These are phyloP conservation scores for Aleiodes leptofemur DNA, from an alignment of 2,888 invertebrate genomes.

Conservation along the genomic window DNA sequence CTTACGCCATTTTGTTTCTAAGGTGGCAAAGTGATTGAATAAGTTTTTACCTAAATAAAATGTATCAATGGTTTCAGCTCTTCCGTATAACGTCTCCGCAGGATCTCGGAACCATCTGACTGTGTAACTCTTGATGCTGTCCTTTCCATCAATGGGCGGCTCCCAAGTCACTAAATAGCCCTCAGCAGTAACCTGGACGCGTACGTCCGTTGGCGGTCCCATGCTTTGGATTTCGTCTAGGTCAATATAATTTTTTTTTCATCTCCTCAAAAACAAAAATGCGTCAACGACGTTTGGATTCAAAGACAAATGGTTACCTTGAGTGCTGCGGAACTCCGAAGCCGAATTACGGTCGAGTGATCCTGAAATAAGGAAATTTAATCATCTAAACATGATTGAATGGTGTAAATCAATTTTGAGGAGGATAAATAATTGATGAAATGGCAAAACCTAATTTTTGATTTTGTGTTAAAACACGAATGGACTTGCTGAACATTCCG, in stretches of 20 bases:
- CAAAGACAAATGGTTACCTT: conserved; percentile 56
- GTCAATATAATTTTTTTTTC: neutral
- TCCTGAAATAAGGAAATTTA: conserved; percentile 52
- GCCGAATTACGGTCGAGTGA: conserved; percentile 60
- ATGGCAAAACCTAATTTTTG: conserved; percentile 19
- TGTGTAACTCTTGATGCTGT: conserved; percentile 79
- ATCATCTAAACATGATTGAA: neutral
- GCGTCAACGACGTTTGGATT: neutral
- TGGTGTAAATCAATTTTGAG: too few species aligned
- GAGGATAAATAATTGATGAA: neutral
- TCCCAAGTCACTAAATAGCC: conserved; percentile 88
- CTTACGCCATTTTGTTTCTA: too few species aligned
- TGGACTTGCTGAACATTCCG: conserved; percentile 91
- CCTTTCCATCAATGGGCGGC: conserved; percentile 79
- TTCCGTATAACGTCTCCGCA: conserved; percentile 78
- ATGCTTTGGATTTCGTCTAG: conserved; percentile 73
- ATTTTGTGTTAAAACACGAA: conserved; percentile 81
- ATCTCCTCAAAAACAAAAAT: neutral
- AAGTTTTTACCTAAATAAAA: conserved; percentile 78
- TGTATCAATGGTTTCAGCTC: conserved; percentile 83
- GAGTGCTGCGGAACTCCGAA: conserved; percentile 66
- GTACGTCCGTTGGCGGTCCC: conserved; percentile 82
- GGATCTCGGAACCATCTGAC: conserved; percentile 84
- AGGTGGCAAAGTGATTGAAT: too few species aligned
- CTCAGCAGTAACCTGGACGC: conserved; percentile 82